Percentiles rank a stretch among this genome's conserved stretches.
Evolutionary conservation across 2,888 invertebrate species (phyloP).

Genomic region (Xestia c-nigrum): DNA sequence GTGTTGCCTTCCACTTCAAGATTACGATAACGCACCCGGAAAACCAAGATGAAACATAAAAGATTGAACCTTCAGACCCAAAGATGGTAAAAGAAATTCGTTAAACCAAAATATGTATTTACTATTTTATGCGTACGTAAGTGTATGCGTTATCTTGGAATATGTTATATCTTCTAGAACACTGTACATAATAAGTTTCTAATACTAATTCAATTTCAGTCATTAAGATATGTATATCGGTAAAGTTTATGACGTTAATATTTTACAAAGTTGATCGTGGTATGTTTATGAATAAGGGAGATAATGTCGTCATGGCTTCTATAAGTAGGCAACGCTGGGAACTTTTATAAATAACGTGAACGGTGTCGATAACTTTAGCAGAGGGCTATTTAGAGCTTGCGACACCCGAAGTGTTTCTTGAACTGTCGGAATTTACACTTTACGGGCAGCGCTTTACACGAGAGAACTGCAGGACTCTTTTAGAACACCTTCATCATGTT

Average conservation of each 20-base stretch:
- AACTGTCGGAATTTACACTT: slow-evolving; percentile 27
- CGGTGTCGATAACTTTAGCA: slow-evolving; percentile 53
- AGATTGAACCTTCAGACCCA: slow-evolving; percentile 30
- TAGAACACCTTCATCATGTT: not conserved
- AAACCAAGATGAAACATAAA: slow-evolving; percentile 44
- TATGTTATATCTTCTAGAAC: not conserved
- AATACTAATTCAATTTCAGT: slow-evolving; percentile 40
- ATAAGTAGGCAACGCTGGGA: slow-evolving; percentile 32
- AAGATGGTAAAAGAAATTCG: slow-evolving; percentile 38
- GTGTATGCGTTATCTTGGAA: not conserved
- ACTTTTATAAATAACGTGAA: slow-evolving; percentile 61
- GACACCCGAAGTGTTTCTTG: slow-evolving; percentile 11
- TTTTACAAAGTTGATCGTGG: slow-evolving; percentile 46
- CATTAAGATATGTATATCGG: slow-evolving; percentile 27
- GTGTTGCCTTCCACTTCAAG: slow-evolving; percentile 33
- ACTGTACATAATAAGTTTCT: slow-evolving; percentile 30
- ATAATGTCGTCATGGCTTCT: slow-evolving; percentile 34
- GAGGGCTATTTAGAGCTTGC: slow-evolving; percentile 45
- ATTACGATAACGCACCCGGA: slow-evolving; percentile 44
- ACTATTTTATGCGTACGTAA: not conserved
- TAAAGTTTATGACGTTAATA: slow-evolving; percentile 45
- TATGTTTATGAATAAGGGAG: slow-evolving; percentile 51
- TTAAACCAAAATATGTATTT: slow-evolving; percentile 8
- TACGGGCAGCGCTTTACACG: not conserved
- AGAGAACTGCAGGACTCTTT: not conserved